Evolutionary conservation across 2,888 invertebrate species (phyloP), one percentile per base, ranked within the genome.

Genomic region (Orthosia cruda): DNA sequence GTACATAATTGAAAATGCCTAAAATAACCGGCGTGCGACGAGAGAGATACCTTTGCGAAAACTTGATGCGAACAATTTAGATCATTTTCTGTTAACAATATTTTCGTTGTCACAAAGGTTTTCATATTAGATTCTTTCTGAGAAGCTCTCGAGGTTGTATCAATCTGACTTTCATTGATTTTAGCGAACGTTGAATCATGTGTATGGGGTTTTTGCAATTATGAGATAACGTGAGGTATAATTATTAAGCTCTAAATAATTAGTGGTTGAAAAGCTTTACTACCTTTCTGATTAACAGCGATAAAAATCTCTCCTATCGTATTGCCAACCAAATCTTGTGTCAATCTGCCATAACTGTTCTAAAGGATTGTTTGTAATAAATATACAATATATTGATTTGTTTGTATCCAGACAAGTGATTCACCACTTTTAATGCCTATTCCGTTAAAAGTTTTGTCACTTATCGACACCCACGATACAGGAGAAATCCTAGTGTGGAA

Each of bases 1-100:
- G 83, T 89, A 91, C 91, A 92, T 95, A 95, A 96, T 95, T 96
- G 94, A 93, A 95, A 95, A 96, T 96, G 93, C 94, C 95, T 94
- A 94, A 95, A 95, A 95, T 95, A 93, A 92, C 94, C 80, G 77
- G 62, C 79, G 86, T 77, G 83, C 71, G 75, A 80, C 76, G 78
- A 83, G 80, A 83, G 80, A 83, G 80, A 88, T 89, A 92, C 92
- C 91, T 91, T 85, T 83, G 79, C 88, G 77, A 90, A 88, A 92
- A 93, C 90, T 93, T 91, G 90, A 82, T 87, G 90, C 85, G 88
- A 91, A 92, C 92, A 92, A 93, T 93, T 91, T 88, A 72, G 86
- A 89, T 91, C 90, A 93, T 92, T 92, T 89, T 91, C 91, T 91
- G 89, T 64, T 89, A 83, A 86, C 86, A 85, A 90, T 89, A 88